Evolutionary conservation across 2,888 invertebrate genomes (phyloP), one percentile per base, ranked within the genome.

Genomic region (Catotricha subobsoleta): DNA sequence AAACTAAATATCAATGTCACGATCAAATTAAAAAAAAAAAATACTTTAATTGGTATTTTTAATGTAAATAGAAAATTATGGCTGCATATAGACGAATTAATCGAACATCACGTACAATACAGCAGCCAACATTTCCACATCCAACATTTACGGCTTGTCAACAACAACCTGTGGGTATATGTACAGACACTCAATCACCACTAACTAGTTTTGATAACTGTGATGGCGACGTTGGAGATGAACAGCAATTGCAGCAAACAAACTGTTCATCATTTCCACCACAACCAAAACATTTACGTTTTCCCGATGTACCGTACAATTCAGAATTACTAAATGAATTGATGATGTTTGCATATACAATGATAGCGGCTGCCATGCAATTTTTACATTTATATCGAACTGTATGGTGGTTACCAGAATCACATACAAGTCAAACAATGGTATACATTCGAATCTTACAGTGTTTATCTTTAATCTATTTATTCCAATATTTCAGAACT

Each of bases 361-460:
- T 80, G 20, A 69, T 82, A 33, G 78, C 82, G 0, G 76, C 86
- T 18, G 79, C 77, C 41, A 68, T 94, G 42, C 97, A 98, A 64
- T 88, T 92, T 57, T 68, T 97, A 31, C 91, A 97, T 65, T 69
- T 97, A 28, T 97, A 97, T 57, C 76, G 90, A 50, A 92, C 91
- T 2, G 82, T 88, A 12, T 98, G 94, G 92, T 98, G 97, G 97
- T 62, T 95, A 40, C 90, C 92, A 1, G 80, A 94, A 56, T 90
- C 92, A 0, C 80, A 87, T 56, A 83, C 80, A 44, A 76, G 76
- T 53, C 82, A 87, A 55, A 80, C 86, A 44, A 74, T 95, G 74
- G 94, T 92, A 65, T 21, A 29, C 25, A 21, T 33, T 40, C 7
- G 2, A 33, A 28, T 37, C 15, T 18, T 25, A 30, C 29, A 12